These are phyloP conservation scores for Lutraria rhynchaena DNA, from an alignment of 1,140 invertebrate genomes.

Conservation along the genomic window DNA sequence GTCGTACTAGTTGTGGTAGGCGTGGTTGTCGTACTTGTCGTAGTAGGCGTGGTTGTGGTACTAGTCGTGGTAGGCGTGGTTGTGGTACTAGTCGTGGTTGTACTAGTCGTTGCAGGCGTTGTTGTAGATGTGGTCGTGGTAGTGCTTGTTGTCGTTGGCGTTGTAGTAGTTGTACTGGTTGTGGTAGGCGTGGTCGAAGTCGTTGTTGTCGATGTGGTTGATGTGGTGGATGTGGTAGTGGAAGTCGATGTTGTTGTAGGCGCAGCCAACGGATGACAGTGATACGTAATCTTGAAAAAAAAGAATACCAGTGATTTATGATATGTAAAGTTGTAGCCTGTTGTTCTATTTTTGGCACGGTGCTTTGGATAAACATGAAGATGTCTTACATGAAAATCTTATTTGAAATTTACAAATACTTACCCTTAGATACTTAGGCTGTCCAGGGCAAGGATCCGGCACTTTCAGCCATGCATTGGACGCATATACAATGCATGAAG, in stretches of 20 bases:
- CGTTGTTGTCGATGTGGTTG: neutral
- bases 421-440: conserved; percentile 47
- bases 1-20: conserved; percentile 29
- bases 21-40: conserved; percentile 6
- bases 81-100: conserved; percentile 1
- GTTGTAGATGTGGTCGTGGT: conserved; percentile 20
- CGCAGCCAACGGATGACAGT: conserved; percentile 25
- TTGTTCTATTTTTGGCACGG: no score
- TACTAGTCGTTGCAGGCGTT: conserved; percentile 17
- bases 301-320: no score
- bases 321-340: no score
- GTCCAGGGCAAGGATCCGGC: conserved; percentile 33
- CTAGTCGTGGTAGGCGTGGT: conserved; percentile 4
- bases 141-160: conserved; percentile 10
- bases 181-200: conserved; percentile 9
- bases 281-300: conserved; percentile 50
- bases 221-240: conserved; percentile 1
- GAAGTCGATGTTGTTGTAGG: conserved; percentile 4
- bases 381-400: neutral
- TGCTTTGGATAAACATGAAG: no score
- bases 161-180: neutral
- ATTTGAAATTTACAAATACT: no score
- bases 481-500: conserved; percentile 33
- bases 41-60: conserved; percentile 16
- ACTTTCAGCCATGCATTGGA: conserved; percentile 2